Evolutionary conservation across 1,140 invertebrate genomes (phyloP).

Genomic region (Orius laevigatus): DNA sequence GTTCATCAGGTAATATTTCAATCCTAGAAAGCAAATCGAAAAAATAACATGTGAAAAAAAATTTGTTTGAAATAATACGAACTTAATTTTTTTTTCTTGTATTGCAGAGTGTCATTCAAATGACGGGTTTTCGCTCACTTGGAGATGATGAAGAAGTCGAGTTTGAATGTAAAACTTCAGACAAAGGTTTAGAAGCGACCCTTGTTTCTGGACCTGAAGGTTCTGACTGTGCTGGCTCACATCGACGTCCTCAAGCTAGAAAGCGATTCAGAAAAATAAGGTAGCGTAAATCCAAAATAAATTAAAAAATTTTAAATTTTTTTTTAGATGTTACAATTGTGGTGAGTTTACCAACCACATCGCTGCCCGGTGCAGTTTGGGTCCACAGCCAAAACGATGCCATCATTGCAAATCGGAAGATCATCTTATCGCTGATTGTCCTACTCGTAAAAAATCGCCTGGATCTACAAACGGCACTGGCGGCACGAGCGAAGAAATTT

Average conservation of each 20-base stretch:
- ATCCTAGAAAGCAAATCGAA: background rate
- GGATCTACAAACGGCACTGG: slow-evolving; percentile 18
- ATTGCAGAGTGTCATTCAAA: slow-evolving; percentile 70
- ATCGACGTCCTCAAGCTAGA: slow-evolving; percentile 53
- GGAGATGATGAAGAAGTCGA: slow-evolving; percentile 75
- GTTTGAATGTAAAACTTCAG: slow-evolving; percentile 66
- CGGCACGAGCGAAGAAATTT: slow-evolving; percentile 10
- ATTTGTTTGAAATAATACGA: slow-evolving; percentile 3
- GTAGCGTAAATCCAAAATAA: no score
- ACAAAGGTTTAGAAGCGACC: slow-evolving; percentile 71
- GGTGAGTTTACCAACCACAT: slow-evolving; percentile 82
- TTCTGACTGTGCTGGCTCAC: slow-evolving; percentile 59
- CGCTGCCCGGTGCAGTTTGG: slow-evolving; percentile 68
- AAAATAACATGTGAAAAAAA: slow-evolving; percentile 9
- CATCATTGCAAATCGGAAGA: slow-evolving; percentile 72
- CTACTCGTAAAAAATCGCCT: slow-evolving; percentile 28
- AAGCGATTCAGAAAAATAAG: slow-evolving; percentile 70
- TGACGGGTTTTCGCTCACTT: slow-evolving; percentile 70
- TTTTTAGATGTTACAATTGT: slow-evolving; percentile 69
- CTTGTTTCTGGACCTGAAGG: slow-evolving; percentile 58
- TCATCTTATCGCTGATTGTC: slow-evolving; percentile 76
- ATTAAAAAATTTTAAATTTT: background rate
- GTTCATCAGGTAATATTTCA: slow-evolving; percentile 60
- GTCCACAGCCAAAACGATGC: slow-evolving; percentile 75
- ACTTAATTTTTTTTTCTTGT: slow-evolving; percentile 18